phyloP scores from a whole-genome alignment of 2,113 vertebrate genomes.

The Furnarius figulus region DNA sequence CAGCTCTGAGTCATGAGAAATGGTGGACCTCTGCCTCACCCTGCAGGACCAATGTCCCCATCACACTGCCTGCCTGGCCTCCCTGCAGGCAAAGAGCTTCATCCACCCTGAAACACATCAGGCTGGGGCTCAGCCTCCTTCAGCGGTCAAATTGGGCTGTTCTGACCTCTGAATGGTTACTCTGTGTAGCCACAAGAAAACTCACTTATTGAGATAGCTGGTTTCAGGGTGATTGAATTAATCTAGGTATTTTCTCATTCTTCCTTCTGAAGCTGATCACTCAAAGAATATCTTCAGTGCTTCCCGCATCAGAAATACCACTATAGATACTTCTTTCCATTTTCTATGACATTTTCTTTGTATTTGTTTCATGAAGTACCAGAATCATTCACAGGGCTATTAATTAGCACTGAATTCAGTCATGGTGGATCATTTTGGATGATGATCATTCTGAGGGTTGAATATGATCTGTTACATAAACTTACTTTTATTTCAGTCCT shows the following conservation, averaged over 20 bases:
- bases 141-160: background rate
- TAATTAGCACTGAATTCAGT: background rate
- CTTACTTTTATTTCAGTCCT: background rate
- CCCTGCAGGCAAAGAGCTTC: background rate
- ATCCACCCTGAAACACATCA: background rate
- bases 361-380: background rate
- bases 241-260: background rate
- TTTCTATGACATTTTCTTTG: background rate
- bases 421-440: background rate
- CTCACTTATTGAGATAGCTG: background rate
- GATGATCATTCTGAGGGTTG: background rate
- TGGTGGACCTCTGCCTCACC: background rate
- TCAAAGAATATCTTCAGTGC: background rate
- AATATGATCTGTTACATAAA: background rate
- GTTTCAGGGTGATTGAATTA: background rate
- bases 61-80: background rate
- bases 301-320: background rate
- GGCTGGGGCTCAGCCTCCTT: background rate
- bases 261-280: background rate
- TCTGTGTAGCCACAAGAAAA: background rate
- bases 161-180: background rate
- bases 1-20: background rate
- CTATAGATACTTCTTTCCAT: background rate
- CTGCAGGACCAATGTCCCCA: fast-evolving
- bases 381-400: background rate